A percentile compares a stretch with the other conserved stretches of the same genome.
phyloP scores from a whole-genome alignment of 2,113 vertebrate species.

The Phoenicopterus ruber region DNA sequence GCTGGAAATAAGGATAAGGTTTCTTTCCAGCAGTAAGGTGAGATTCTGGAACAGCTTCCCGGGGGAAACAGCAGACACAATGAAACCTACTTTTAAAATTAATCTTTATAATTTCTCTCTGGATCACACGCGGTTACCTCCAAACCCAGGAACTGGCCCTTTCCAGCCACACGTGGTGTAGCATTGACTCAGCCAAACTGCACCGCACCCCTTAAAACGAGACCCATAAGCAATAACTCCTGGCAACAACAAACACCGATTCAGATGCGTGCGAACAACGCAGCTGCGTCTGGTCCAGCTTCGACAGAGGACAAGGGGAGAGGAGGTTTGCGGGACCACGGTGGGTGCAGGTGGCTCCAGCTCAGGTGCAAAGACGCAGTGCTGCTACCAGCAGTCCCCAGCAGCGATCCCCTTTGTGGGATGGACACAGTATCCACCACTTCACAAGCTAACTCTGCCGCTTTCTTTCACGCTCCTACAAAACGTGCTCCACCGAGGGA shows the following conservation, averaged over 20 bases:
- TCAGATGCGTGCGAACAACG: background rate
- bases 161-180: background rate
- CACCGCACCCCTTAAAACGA: background rate
- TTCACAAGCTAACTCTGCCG: background rate
- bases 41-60: background rate
- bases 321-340: rapidly evolving
- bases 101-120: background rate
- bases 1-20: background rate
- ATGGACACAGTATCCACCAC: background rate
- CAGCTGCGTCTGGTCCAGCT: background rate
- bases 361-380: background rate
- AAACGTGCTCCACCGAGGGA: background rate
- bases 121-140: background rate
- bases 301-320: background rate
- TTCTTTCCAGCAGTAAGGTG: background rate
- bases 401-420: background rate
- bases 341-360: background rate
- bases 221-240: background rate
- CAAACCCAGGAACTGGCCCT: background rate
- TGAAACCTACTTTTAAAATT: background rate
- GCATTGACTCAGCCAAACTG: background rate
- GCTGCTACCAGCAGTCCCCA: background rate
- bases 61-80: background rate
- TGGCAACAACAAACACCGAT: background rate
- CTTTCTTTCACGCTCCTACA: background rate